Percentiles rank a stretch among this genome's conserved stretches.
Conservation (phyloP, 2,113 vertebrate genomes). For the Sturnus vulgaris region DNA sequence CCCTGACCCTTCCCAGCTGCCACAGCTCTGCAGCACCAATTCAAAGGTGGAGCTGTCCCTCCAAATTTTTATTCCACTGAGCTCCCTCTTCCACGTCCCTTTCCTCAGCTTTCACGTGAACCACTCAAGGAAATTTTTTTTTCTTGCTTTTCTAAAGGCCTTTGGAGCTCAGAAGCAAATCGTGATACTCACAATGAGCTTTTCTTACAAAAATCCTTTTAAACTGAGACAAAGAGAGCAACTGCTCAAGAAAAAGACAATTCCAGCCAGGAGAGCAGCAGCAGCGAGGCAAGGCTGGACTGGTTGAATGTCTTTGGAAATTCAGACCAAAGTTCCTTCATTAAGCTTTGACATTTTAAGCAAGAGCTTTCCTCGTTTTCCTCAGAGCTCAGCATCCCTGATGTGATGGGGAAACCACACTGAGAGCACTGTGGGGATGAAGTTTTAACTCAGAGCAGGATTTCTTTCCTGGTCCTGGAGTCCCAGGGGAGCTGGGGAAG, state of each 20-base stretch:
- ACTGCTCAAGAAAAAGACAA: background rate
- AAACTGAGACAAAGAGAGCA: background rate
- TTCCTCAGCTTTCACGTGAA: background rate
- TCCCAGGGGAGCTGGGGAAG: background rate
- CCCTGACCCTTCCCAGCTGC: background rate
- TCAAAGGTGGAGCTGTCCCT: background rate
- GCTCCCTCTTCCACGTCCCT: background rate
- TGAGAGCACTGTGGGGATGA: background rate
- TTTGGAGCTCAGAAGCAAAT: background rate
- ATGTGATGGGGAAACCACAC: background rate
- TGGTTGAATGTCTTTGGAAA: background rate
- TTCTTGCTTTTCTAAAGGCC: background rate
- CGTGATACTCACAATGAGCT: background rate
- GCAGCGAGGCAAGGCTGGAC: background rate
- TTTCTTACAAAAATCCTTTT: background rate
- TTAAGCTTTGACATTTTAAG: background rate
- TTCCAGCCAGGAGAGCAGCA: background rate
- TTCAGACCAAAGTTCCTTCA: background rate
- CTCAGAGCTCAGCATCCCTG: background rate
- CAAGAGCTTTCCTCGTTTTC: background rate
- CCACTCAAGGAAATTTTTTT: background rate
- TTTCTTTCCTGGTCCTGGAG: background rate
- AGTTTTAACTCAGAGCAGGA: background rate
- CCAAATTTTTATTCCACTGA: background rate
- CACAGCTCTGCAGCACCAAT: background rate